These are phyloP conservation scores for Tetragonula carbonaria DNA, from an alignment of 2,888 invertebrate genomes.

Conservation along the genomic window DNA sequence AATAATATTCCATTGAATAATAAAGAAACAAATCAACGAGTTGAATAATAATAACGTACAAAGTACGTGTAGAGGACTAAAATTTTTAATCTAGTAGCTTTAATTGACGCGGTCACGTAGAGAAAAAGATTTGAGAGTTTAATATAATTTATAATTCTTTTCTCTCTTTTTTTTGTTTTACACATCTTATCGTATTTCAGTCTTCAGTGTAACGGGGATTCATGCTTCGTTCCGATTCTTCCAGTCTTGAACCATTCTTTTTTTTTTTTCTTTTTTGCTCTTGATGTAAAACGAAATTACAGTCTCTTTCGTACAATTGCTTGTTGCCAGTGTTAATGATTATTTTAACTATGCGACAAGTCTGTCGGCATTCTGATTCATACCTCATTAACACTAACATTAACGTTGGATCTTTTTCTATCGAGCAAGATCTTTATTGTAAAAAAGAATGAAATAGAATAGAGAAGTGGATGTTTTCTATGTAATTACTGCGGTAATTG, in stretches of 20 bases:
- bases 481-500: not conserved
- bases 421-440: too few relatives aligned
- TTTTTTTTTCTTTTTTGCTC: not conserved
- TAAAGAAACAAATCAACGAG: too few relatives aligned
- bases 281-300: not conserved
- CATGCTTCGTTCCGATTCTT: not conserved
- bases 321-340: not conserved
- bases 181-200: too few relatives aligned
- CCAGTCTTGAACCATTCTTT: accelerated
- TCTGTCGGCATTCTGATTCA: not conserved
- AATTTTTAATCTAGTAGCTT: too few relatives aligned
- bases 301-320: not conserved
- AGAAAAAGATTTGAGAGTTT: too few relatives aligned
- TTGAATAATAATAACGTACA: too few relatives aligned
- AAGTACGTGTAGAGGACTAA: too few relatives aligned
- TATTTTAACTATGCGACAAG: not conserved
- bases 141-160: too few relatives aligned
- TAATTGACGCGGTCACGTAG: too few relatives aligned
- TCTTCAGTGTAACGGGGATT: not conserved
- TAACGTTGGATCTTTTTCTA: not conserved
- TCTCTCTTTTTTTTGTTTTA: too few relatives aligned
- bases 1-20: too few relatives aligned
- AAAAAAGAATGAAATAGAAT: too few relatives aligned
- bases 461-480: not conserved
- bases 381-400: not conserved